A percentile compares a stretch with the other conserved stretches of the same genome.
These are phyloP conservation scores for Montipora capricornis DNA, from an alignment of 64 coral and sea anemone genomes.

Conservation along the genomic window DNA sequence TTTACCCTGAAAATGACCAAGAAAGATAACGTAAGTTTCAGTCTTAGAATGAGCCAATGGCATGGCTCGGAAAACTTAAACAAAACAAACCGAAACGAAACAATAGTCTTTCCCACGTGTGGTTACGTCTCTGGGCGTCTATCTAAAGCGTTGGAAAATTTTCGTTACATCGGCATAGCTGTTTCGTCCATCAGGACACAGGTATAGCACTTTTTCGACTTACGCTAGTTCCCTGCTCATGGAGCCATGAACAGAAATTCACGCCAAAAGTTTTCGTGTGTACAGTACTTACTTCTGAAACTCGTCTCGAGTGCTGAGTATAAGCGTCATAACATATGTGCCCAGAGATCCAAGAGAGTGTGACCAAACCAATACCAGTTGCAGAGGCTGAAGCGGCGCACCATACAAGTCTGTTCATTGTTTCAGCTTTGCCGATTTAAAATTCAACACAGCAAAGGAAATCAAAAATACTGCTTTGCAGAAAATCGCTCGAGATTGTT, in stretches of 20 bases:
- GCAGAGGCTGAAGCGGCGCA: neutral
- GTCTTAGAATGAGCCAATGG: too few species aligned
- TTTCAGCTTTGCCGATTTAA: neutral
- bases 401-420: constrained; percentile 5
- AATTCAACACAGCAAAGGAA: neutral
- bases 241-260: neutral
- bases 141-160: too few species aligned
- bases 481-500: neutral
- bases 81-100: too few species aligned
- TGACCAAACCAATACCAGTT: neutral
- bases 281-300: neutral
- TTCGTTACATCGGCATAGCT: too few species aligned
- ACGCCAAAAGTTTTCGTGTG: neutral
- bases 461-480: neutral
- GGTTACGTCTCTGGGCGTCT: too few species aligned
- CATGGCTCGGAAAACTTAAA: too few species aligned
- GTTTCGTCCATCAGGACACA: too few species aligned
- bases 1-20: neutral
- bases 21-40: neutral
- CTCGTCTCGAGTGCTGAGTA: neutral
- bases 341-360: neutral
- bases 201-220: neutral
- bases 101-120: too few species aligned
- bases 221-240: neutral
- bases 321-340: neutral